Conservation (phyloP, 2,113 vertebrate species). For the Piaya cayana region DNA sequence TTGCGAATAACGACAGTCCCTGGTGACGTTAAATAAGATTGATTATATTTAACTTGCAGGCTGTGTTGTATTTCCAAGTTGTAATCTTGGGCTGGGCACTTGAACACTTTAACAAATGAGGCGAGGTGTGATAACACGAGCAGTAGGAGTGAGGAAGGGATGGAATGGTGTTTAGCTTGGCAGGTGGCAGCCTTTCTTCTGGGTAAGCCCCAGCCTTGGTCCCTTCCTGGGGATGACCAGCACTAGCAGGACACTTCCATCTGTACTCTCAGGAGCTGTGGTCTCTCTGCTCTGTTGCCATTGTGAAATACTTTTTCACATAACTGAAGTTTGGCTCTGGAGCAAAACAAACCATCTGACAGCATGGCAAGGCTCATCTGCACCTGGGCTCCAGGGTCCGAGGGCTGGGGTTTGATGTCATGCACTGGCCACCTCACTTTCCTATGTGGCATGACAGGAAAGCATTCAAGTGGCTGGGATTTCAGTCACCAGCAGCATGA, state of each 20-base stretch:
- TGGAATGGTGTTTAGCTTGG: background rate
- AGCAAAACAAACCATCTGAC: background rate
- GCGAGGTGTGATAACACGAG: background rate
- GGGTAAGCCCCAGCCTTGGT: background rate
- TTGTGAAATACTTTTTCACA: background rate
- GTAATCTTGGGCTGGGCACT: background rate
- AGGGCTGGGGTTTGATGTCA: background rate
- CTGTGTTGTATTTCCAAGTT: background rate
- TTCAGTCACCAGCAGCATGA: background rate
- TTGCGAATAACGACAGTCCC: background rate
- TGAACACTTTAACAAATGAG: background rate
- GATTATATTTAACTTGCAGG: conserved; percentile 32
- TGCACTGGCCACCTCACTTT: rapidly evolving
- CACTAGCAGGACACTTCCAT: background rate
- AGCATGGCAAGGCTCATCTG: rapidly evolving
- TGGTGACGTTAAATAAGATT: background rate
- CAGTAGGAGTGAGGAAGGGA: background rate
- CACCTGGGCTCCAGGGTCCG: rapidly evolving
- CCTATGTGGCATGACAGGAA: background rate
- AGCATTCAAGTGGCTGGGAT: background rate
- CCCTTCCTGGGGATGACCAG: background rate
- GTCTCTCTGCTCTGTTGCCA: background rate
- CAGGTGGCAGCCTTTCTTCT: background rate
- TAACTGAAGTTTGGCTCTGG: background rate
- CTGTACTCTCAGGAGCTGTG: background rate